Evolutionary conservation across 2,113 vertebrate genomes (phyloP).

Genomic region (Chloropsis hardwickii): DNA sequence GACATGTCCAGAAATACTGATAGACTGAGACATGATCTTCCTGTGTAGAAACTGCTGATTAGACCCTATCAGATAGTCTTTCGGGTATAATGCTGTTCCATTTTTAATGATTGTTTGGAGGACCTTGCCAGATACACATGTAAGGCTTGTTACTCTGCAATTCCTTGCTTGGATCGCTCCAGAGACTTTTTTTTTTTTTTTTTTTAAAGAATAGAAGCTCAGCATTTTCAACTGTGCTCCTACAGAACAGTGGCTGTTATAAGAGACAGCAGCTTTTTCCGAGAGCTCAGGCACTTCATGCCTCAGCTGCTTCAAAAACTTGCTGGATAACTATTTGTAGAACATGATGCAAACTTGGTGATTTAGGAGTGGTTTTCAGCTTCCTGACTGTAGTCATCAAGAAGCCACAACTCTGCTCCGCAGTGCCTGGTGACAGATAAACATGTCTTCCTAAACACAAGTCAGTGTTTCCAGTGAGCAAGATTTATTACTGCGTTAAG

Average conservation of each 20-base stretch:
- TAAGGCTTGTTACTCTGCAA: neutral
- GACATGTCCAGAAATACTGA: slow-evolving; percentile 16
- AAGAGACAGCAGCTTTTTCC: slow-evolving; percentile 7
- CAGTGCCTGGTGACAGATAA: slow-evolving; percentile 40
- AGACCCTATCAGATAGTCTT: slow-evolving; percentile 30
- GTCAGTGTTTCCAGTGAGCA: neutral
- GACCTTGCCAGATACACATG: slow-evolving; percentile 28
- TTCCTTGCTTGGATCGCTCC: neutral
- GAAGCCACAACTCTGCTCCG: slow-evolving; percentile 17
- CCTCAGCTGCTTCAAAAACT: slow-evolving; percentile 32
- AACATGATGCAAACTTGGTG: slow-evolving; percentile 47
- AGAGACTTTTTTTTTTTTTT: neutral
- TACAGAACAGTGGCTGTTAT: neutral
- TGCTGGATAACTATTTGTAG: slow-evolving; percentile 52
- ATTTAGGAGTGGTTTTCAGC: slow-evolving; percentile 56
- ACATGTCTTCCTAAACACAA: slow-evolving; percentile 6
- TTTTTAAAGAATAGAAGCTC: neutral
- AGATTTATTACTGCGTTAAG: neutral
- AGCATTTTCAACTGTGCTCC: neutral
- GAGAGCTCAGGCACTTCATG: slow-evolving; percentile 21
- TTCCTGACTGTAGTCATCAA: slow-evolving; percentile 41
- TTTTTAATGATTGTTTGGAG: slow-evolving; percentile 40
- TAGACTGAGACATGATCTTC: neutral
- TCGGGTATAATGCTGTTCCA: neutral
- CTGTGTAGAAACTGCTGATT: slow-evolving; percentile 45